Conservation (phyloP, 2,888 invertebrate genomes). For the Biston betularia region DNA sequence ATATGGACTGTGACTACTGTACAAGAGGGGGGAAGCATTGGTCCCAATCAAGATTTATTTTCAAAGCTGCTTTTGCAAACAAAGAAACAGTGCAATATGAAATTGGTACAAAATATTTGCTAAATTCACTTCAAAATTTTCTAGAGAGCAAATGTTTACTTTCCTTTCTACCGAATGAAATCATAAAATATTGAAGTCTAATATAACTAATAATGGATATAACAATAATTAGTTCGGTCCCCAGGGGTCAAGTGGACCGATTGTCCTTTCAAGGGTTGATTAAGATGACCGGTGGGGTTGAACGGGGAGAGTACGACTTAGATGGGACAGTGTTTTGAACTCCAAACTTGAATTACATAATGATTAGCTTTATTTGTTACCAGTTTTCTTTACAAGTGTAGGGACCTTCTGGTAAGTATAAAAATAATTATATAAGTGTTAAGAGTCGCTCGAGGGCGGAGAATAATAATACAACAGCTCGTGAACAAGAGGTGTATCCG, state of each 20-base stretch:
- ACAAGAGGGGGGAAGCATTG: no score
- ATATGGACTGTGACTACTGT: no score
- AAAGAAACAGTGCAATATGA: no score
- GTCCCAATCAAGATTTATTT: no score
- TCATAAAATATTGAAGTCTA: constrained; percentile 71
- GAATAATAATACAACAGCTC: no score
- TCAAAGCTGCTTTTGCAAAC: no score
- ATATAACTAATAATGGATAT: constrained; percentile 76
- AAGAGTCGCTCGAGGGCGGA: no score
- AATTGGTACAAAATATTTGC: not conserved
- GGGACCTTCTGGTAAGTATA: no score
- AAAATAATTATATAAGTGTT: no score
- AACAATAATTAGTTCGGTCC: constrained; percentile 80
- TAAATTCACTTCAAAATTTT: not conserved
- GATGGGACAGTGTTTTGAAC: constrained; percentile 28
- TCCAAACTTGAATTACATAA: not conserved
- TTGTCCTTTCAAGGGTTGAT: constrained; percentile 84
- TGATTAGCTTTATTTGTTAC: no score
- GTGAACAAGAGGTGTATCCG: no score
- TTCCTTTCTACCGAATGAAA: constrained; percentile 50
- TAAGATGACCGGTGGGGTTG: constrained; percentile 78
- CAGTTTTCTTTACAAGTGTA: no score
- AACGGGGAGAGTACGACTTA: constrained; percentile 37
- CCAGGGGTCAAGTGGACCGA: constrained; percentile 77
- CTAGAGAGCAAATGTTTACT: not conserved